Evolutionary conservation across 2,797 vertebrate genomes (phyloP).

Genomic region (Hydrophis major): DNA sequence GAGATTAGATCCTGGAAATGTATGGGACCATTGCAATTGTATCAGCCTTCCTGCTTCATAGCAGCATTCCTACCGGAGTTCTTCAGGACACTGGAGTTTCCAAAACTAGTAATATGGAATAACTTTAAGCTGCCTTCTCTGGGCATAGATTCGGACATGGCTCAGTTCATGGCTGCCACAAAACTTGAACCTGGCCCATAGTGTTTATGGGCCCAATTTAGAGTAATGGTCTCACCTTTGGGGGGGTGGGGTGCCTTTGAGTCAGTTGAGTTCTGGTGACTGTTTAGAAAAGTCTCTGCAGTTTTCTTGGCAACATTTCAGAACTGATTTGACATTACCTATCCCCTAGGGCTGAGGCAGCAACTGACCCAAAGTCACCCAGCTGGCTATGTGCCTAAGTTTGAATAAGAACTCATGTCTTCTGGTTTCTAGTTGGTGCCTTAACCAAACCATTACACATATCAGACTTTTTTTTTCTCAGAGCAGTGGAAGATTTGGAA

Average conservation of each 20-base stretch:
- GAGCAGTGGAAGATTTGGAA: neutral
- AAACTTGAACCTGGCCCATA: neutral
- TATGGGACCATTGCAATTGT: neutral
- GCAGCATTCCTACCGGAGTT: neutral
- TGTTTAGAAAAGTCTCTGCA: neutral
- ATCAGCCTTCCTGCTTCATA: neutral
- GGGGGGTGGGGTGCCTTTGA: neutral
- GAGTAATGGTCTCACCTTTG: neutral
- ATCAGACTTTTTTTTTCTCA: neutral
- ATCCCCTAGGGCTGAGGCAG: neutral
- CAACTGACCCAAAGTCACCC: neutral
- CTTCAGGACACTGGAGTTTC: neutral
- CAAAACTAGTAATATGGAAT: neutral
- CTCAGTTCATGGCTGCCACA: neutral
- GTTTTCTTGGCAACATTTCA: neutral
- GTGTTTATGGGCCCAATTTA: neutral
- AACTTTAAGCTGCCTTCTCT: neutral
- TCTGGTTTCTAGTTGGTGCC: too few species aligned
- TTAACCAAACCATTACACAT: too few species aligned
- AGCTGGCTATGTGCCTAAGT: neutral
- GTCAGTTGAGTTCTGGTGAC: neutral
- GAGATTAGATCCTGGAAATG: neutral
- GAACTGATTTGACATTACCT: neutral
- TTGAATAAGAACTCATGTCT: neutral
- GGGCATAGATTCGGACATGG: neutral